These are phyloP conservation scores for Drosophila meridiana DNA, from an alignment of 2,888 invertebrate genomes.

Conservation along the genomic window DNA sequence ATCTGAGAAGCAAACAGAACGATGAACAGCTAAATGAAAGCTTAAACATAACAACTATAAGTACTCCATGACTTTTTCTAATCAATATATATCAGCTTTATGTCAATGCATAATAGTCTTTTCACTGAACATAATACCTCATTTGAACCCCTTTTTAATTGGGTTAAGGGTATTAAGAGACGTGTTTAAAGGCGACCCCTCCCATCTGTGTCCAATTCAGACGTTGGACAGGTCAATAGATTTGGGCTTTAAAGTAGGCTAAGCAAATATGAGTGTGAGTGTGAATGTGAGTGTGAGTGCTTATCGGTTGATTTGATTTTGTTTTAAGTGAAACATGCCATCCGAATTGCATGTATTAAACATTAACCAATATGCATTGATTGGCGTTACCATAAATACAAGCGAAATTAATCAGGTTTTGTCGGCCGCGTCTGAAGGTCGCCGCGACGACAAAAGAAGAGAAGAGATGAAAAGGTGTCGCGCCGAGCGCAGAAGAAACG, in stretches of 20 bases:
- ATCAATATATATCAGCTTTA: not conserved
- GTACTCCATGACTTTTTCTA: not conserved
- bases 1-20: too few species aligned
- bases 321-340: slow-evolving; percentile 64
- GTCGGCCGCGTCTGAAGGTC: slow-evolving; percentile 46
- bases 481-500: slow-evolving; percentile 18
- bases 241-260: slow-evolving; percentile 60
- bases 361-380: slow-evolving; percentile 67
- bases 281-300: not conserved
- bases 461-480: slow-evolving; percentile 32
- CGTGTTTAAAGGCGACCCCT: slow-evolving; percentile 38
- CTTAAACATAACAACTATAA: not conserved
- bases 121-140: not conserved
- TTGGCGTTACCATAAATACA: slow-evolving; percentile 58
- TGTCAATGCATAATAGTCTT: not conserved
- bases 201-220: slow-evolving; percentile 14
- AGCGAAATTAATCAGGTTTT: slow-evolving; percentile 66
- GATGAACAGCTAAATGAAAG: too few species aligned
- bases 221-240: slow-evolving; percentile 37
- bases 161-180: slow-evolving; percentile 21
- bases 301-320: slow-evolving; percentile 49
- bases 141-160: not conserved
- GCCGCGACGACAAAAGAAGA: slow-evolving; percentile 34
- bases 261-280: slow-evolving; percentile 53
- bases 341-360: slow-evolving; percentile 66